phyloP scores from a whole-genome alignment of 2,797 vertebrate genomes.

The Pitangus sulphuratus region DNA sequence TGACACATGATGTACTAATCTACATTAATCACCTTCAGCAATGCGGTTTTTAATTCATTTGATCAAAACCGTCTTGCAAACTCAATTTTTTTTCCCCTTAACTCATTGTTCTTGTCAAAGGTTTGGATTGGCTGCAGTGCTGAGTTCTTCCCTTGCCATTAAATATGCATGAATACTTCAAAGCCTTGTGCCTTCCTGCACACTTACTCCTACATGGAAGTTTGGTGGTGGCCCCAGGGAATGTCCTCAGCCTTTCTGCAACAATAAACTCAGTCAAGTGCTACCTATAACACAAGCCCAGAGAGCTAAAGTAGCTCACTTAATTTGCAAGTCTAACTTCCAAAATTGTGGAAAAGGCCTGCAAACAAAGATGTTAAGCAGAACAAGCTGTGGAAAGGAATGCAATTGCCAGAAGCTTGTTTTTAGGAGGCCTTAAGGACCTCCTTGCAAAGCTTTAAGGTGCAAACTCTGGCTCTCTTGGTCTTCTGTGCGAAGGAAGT shows the following conservation, averaged over 20 bases:
- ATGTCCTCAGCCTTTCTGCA: slow-evolving; percentile 18
- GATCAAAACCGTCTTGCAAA: not conserved
- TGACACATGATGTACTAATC: not conserved
- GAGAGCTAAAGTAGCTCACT: not conserved
- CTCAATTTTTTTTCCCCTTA: not conserved
- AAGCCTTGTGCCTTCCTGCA: slow-evolving; percentile 20
- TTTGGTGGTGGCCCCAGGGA: slow-evolving; percentile 42
- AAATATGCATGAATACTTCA: slow-evolving; percentile 49
- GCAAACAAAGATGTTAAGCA: not conserved
- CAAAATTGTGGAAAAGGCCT: not conserved
- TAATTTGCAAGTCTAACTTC: slow-evolving; percentile 55
- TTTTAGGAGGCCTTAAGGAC: not conserved
- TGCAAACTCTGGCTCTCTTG: not conserved
- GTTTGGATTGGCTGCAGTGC: not conserved
- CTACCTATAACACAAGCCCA: not conserved
- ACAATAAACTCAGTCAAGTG: slow-evolving; percentile 44
- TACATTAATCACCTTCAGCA: not conserved
- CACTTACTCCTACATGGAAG: not conserved
- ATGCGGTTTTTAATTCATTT: not conserved
- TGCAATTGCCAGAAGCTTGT: not conserved
- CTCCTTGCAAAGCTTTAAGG: not conserved
- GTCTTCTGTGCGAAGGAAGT: not conserved
- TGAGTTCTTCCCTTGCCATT: not conserved
- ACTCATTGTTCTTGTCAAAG: not conserved
- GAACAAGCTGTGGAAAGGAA: not conserved